A percentile compares a stretch with the other conserved stretches of the same genome.
Conservation (phyloP, 2,797 vertebrate genomes). For the Sebastes diaconus region DNA sequence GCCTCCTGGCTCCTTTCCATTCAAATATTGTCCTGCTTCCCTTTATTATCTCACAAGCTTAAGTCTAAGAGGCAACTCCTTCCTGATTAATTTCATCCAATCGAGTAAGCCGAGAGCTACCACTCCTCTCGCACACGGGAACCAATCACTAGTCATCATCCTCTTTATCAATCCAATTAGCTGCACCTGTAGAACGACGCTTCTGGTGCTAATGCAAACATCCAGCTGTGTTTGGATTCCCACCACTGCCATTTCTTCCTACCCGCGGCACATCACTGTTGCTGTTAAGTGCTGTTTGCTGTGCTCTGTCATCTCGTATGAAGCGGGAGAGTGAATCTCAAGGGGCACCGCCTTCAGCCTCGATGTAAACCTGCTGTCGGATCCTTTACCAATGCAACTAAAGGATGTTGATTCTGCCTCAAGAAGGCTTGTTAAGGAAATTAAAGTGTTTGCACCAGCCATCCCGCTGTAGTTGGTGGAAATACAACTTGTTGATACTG, state of each 20-base stretch:
- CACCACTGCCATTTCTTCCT: background rate
- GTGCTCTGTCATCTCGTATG: slow-evolving; percentile 12
- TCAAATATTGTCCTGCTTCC: background rate
- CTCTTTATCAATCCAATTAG: slow-evolving; percentile 57
- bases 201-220: slow-evolving; percentile 23
- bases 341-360: slow-evolving; percentile 6
- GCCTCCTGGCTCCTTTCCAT: slow-evolving; percentile 11
- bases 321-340: slow-evolving; percentile 24
- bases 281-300: slow-evolving; percentile 27
- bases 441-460: background rate
- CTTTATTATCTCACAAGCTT: slow-evolving; percentile 33
- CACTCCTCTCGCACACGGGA: slow-evolving; percentile 20
- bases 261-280: slow-evolving; percentile 8
- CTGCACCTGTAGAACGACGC: slow-evolving; percentile 18
- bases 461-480: background rate
- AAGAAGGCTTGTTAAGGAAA: slow-evolving; percentile 12
- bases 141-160: slow-evolving; percentile 41
- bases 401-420: slow-evolving; percentile 4
- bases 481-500: background rate
- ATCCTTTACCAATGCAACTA: slow-evolving; percentile 4
- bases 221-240: slow-evolving; percentile 38
- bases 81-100: slow-evolving; percentile 31
- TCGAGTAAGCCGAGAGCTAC: slow-evolving; percentile 26
- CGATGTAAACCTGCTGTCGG: slow-evolving; percentile 4
- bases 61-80: slow-evolving; percentile 22